A percentile compares a stretch with the other conserved stretches of the same genome.
Conservation (phyloP, 2,888 invertebrate species). For the Tolmerus cingulatus region DNA sequence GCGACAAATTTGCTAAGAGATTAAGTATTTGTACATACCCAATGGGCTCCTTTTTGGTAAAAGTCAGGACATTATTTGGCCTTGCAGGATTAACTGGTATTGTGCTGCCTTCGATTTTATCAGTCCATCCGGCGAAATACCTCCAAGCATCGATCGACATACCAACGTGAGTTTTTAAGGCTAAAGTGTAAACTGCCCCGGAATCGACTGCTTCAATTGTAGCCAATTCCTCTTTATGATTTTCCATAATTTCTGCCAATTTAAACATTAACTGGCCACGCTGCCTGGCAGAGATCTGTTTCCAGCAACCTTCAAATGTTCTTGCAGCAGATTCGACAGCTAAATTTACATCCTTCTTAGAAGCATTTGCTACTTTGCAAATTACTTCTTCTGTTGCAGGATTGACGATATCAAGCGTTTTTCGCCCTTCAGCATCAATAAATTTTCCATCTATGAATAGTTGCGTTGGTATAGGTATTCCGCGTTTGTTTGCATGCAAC, state of each 20-base stretch:
- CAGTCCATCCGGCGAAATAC: conserved; percentile 97
- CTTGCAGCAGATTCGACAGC: conserved; percentile 89
- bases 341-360: conserved; percentile 80
- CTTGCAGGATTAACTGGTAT: conserved; percentile 92
- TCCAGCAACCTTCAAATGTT: conserved; percentile 93
- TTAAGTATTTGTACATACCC: conserved; percentile 67
- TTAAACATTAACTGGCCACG: conserved; percentile 84
- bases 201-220: conserved; percentile 94
- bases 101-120: conserved; percentile 91
- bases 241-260: conserved; percentile 93
- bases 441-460: conserved; percentile 92
- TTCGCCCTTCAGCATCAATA: conserved; percentile 75
- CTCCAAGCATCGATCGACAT: conserved; percentile 98
- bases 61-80: conserved; percentile 87
- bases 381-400: conserved; percentile 85
- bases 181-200: conserved; percentile 96
- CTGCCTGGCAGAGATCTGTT: conserved; percentile 92
- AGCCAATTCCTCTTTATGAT: conserved; percentile 93
- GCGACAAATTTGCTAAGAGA: not conserved
- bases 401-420: conserved; percentile 75
- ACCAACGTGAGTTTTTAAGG: conserved; percentile 94
- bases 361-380: conserved; percentile 78
- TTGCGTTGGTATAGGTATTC: conserved; percentile 86
- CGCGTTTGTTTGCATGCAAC: conserved; percentile 82
- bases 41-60: conserved; percentile 90